Percentiles rank a stretch among this genome's conserved stretches.
These are phyloP conservation scores for Rhamphomyia laevipes DNA, from an alignment of 2,888 invertebrate species.

Conservation along the genomic window DNA sequence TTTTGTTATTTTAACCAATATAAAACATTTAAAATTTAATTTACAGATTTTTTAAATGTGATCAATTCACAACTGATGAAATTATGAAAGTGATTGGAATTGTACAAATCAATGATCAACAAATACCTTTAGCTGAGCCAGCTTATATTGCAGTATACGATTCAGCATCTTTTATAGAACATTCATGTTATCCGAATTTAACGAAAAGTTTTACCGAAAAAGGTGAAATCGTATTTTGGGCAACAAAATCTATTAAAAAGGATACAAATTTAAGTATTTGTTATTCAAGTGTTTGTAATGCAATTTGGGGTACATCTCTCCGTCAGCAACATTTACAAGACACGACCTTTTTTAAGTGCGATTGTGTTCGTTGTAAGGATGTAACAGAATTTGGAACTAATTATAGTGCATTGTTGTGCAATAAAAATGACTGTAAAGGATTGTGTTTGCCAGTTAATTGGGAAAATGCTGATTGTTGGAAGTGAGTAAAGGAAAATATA, in stretches of 20 bases:
- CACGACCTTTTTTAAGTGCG: constrained; percentile 67
- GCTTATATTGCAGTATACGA: constrained; percentile 63
- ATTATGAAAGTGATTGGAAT: constrained; percentile 65
- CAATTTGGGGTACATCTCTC: constrained; percentile 68
- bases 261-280: constrained; percentile 68
- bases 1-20: no score
- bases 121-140: constrained; percentile 63
- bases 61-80: constrained; percentile 54
- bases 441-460: constrained; percentile 25
- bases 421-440: constrained; percentile 39
- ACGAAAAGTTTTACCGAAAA: constrained; percentile 64
- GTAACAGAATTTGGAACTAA: constrained; percentile 60
- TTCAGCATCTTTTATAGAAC: constrained; percentile 64
- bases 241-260: constrained; percentile 45
- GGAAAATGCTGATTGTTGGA: constrained; percentile 32
- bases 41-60: constrained; percentile 55
- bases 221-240: constrained; percentile 50
- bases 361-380: constrained; percentile 57
- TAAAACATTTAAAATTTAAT: no score
- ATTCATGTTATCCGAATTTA: constrained; percentile 71
- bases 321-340: constrained; percentile 60
- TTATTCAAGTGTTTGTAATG: constrained; percentile 78
- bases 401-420: constrained; percentile 61
- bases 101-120: constrained; percentile 71
- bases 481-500: constrained; percentile 20